Evolutionary conservation across 2,888 invertebrate genomes (phyloP).

Genomic region (Syrphus vitripennis): DNA sequence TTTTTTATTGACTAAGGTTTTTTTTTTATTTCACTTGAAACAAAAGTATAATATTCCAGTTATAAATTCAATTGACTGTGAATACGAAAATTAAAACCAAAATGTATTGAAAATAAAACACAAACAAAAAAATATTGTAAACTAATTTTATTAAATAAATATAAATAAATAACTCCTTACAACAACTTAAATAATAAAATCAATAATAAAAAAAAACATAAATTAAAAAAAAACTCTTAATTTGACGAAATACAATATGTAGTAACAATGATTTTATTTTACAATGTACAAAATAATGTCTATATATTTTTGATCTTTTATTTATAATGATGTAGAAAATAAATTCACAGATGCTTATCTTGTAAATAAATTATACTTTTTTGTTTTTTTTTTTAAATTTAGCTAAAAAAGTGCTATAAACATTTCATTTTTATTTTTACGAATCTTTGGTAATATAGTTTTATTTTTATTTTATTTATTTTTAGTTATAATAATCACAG

Average conservation of each 20-base stretch:
- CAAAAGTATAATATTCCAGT: conserved; percentile 31
- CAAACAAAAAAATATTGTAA: conserved; percentile 4
- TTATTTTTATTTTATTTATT: conserved; percentile 17
- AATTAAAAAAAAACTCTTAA: background rate
- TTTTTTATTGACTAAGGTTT: background rate
- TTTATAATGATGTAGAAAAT: conserved; percentile 40
- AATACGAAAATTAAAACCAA: conserved; percentile 9
- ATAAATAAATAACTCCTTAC: conserved; percentile 37
- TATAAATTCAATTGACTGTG: conserved; percentile 55
- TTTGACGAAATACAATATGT: background rate
- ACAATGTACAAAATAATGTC: conserved; percentile 43
- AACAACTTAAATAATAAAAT: conserved; percentile 53
- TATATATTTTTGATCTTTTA: conserved; percentile 27
- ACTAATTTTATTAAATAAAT: conserved; percentile 52
- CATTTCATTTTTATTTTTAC: conserved; percentile 35
- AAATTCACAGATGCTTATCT: conserved; percentile 67
- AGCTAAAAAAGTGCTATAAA: conserved; percentile 62
- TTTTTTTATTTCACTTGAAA: background rate
- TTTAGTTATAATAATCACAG: conserved; percentile 74
- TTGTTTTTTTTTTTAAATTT: conserved; percentile 23
- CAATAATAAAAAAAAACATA: conserved; percentile 10
- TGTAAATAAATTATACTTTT: conserved; percentile 56
- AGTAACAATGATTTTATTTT: conserved; percentile 40
- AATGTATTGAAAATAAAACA: conserved; percentile 43
- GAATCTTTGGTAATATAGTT: conserved; percentile 45